phyloP scores from a whole-genome alignment of 2,797 vertebrate species.

The Pitangus sulphuratus region DNA sequence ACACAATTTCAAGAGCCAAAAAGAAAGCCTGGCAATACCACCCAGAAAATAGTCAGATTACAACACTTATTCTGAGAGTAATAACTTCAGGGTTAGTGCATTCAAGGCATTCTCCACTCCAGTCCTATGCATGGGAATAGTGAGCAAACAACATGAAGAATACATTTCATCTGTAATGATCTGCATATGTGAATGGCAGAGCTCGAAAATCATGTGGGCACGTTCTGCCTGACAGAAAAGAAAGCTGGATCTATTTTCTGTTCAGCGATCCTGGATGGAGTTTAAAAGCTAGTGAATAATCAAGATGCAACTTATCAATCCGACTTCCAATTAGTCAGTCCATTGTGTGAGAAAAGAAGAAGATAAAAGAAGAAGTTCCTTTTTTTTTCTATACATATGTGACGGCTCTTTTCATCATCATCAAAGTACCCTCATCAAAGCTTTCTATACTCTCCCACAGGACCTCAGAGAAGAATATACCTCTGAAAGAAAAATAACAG shows the following conservation, averaged over 20 bases:
- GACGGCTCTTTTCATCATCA: background rate
- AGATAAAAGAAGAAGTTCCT: constrained; percentile 2
- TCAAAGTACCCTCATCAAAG: background rate
- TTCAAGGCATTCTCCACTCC: background rate
- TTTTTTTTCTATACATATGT: background rate
- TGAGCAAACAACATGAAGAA: constrained; percentile 4
- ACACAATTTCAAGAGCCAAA: background rate
- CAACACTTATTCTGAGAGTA: background rate
- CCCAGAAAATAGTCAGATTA: background rate
- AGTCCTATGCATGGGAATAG: background rate
- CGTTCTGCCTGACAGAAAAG: background rate
- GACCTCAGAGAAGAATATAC: background rate
- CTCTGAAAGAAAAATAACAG: background rate
- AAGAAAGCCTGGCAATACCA: background rate
- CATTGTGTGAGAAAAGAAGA: background rate
- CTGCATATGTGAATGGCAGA: constrained; percentile 21
- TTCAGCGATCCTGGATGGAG: background rate
- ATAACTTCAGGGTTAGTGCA: background rate
- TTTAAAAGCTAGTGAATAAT: constrained; percentile 20
- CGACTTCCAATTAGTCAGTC: background rate
- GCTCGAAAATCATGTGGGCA: background rate
- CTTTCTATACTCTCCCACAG: background rate
- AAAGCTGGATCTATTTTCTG: background rate
- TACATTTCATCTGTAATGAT: background rate
- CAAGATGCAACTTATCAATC: background rate